phyloP scores from a whole-genome alignment of 2,113 vertebrate genomes.

The Lates calcarifer region DNA sequence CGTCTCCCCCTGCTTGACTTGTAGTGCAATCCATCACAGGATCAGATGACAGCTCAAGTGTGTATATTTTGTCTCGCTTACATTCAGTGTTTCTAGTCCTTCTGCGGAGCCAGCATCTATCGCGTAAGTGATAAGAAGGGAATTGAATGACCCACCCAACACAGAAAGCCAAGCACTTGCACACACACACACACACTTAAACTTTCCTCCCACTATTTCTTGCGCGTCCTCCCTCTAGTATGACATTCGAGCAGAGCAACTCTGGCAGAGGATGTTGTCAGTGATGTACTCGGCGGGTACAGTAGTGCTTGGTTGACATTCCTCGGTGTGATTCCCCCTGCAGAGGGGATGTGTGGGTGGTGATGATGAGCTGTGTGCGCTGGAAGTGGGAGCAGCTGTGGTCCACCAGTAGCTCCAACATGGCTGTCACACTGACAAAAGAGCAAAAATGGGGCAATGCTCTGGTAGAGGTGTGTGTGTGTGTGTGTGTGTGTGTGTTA shows the following conservation, averaged over 20 bases:
- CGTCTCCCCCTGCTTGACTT: constrained; percentile 35
- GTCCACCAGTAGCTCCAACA: constrained; percentile 33
- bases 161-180: neutral
- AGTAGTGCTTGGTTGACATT: constrained; percentile 61
- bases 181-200: constrained; percentile 16
- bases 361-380: constrained; percentile 38
- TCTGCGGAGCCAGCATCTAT: constrained; percentile 70
- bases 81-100: constrained; percentile 54
- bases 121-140: constrained; percentile 25
- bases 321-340: constrained; percentile 31
- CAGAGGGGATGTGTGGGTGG: constrained; percentile 25
- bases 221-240: constrained; percentile 14
- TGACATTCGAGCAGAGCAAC: neutral
- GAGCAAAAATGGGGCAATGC: constrained; percentile 13
- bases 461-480: constrained; percentile 22
- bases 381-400: constrained; percentile 45
- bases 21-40: constrained; percentile 66
- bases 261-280: constrained; percentile 38
- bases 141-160: constrained; percentile 31
- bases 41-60: constrained; percentile 65
- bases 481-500: neutral
- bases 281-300: constrained; percentile 19
- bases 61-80: constrained; percentile 59
- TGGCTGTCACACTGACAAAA: constrained; percentile 54
- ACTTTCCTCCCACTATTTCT: constrained; percentile 38